Evolutionary conservation across 2,797 vertebrate genomes (phyloP), one percentile per base, ranked within the genome.

Genomic region (Ctenosaura bakeri): DNA sequence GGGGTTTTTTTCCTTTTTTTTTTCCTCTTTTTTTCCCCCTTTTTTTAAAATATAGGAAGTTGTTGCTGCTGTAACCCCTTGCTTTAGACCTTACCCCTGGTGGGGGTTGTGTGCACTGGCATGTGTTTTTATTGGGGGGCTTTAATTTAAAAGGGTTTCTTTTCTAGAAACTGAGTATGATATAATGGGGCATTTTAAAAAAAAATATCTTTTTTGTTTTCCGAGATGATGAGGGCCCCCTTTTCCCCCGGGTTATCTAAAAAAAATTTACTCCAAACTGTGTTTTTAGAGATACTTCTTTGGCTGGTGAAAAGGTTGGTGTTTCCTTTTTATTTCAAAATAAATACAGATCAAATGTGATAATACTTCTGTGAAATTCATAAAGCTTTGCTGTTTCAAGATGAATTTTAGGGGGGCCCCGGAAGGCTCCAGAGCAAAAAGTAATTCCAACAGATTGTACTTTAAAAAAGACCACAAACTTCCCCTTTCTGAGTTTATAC

Each of bases 231-330:
- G 98, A 97, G 98, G 92, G 98, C 98, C 0, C 96, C 99, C 99
- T 0, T 99, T 99, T 90, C n/a, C 98, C 98, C 35, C 98, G 98
- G 0, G 96, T 99, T 46, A 99, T 99, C 92, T 99, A 98, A 99
- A 98, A 98, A 99, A 96, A 99, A 98, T 92, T 99, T 99, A 98
- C 96, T 13, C 98, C 99, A 38, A 99, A 99, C 95, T 99, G 97
- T 99, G 38, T 98, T 98, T 32, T 97, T 98, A 6, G 99, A 99
- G 96, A 98, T 99, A 90, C 97, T 99, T 1, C 97, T 98, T 91
- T 99, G 99, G 99, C 98, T 99, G 26, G 98, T 99, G 86, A 99
- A 98, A 95, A 98, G 98, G 99, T 99, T 92, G 91, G 97, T 91
- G 13, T 87, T 8, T 56, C 64, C 42, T n/a, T 85, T 79, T 80